A percentile compares a stretch with the other conserved stretches of the same genome.
phyloP scores from a whole-genome alignment of 2,888 invertebrate species.

The Acronicta leporina region DNA sequence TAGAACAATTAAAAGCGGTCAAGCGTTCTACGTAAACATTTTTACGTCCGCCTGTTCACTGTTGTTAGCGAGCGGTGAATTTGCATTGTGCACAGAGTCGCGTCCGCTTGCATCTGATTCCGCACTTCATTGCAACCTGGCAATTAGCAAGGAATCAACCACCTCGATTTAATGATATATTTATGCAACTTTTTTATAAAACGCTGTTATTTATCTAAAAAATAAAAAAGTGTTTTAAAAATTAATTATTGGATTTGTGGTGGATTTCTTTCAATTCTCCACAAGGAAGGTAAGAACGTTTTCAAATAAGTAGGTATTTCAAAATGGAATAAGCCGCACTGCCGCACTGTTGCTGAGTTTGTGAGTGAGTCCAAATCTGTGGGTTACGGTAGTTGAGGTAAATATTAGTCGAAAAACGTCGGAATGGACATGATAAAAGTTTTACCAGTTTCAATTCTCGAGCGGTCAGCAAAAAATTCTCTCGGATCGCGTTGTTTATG shows the following conservation, averaged over 20 bases:
- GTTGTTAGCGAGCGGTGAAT: constrained; percentile 64
- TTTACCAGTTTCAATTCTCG: constrained; percentile 52
- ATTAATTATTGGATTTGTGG: no score
- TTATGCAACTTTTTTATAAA: constrained; percentile 72
- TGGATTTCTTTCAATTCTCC: no score
- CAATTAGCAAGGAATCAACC: constrained; percentile 83
- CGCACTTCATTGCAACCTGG: constrained; percentile 71
- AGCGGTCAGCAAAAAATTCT: constrained; percentile 57
- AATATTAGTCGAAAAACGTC: constrained; percentile 41
- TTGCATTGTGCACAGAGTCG: constrained; percentile 69
- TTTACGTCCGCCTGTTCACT: constrained; percentile 64
- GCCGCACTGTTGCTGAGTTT: no score
- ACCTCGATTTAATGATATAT: constrained; percentile 78
- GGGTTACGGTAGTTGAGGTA: constrained; percentile 13
- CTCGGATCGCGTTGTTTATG: constrained; percentile 53
- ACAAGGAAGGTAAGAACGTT: background rate
- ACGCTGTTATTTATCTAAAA: constrained; percentile 59
- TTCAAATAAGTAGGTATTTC: no score
- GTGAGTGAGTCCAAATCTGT: background rate
- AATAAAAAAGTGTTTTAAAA: no score
- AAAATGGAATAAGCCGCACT: background rate
- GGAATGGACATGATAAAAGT: constrained; percentile 40
- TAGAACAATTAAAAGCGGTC: constrained; percentile 79
- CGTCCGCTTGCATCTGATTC: constrained; percentile 69
- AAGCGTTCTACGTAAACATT: constrained; percentile 77